These are phyloP conservation scores for Holacanthella duospinosa DNA, from an alignment of 2,888 invertebrate species.

Conservation along the genomic window DNA sequence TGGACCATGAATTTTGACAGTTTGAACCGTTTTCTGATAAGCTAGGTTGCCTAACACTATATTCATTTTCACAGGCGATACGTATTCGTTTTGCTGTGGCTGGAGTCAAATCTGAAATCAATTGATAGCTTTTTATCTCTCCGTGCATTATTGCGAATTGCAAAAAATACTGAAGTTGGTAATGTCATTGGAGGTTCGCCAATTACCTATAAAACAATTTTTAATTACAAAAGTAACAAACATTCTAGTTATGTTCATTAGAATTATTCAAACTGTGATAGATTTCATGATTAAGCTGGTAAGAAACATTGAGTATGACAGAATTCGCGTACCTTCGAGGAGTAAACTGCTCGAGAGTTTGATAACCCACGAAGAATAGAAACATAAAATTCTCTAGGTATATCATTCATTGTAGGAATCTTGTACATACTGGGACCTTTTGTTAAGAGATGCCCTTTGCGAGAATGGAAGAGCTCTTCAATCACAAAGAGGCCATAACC, in stretches of 20 bases:
- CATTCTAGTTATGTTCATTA: too few relatives aligned
- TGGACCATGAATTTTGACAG: too few relatives aligned
- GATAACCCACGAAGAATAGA: constrained; percentile 75
- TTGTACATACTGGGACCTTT: constrained; percentile 90
- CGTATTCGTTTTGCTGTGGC: constrained; percentile 80
- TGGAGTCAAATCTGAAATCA: constrained; percentile 60
- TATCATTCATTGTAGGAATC: constrained; percentile 82
- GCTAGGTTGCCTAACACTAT: too few relatives aligned
- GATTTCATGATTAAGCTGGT: too few relatives aligned
- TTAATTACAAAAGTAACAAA: too few relatives aligned
- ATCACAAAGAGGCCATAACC: constrained; percentile 85
- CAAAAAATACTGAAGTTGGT: constrained; percentile 77
- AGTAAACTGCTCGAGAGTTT: constrained; percentile 83
- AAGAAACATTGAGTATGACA: too few relatives aligned
- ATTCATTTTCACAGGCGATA: constrained; percentile 68
- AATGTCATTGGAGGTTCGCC: constrained; percentile 92
- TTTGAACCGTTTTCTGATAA: too few relatives aligned
- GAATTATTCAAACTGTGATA: too few relatives aligned
- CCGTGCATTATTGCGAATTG: constrained; percentile 74
- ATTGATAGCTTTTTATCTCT: constrained; percentile 52
- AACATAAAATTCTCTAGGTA: constrained; percentile 84
- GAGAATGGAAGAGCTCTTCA: constrained; percentile 80
- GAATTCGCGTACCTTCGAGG: constrained; percentile 81
- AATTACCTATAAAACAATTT: constrained; percentile 65
- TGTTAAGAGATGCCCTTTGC: constrained; percentile 67